Evolutionary conservation across 2,797 vertebrate species (phyloP), one percentile per base, ranked within the genome.

Genomic region (Protonibea diacanthus): DNA sequence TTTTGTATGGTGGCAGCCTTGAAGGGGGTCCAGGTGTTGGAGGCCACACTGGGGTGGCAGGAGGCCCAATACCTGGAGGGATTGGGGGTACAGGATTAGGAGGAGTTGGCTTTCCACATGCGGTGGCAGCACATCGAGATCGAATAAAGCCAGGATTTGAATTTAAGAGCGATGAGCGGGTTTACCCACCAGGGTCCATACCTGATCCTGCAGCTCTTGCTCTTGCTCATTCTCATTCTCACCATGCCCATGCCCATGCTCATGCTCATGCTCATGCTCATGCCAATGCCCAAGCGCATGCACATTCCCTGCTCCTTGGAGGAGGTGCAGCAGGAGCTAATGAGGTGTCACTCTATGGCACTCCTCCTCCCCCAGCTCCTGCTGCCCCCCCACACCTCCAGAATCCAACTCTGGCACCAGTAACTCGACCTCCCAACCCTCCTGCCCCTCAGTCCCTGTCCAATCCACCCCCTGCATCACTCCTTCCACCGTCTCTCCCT

Each of bases 91-190:
- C 4, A 55, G 97, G 94, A 91, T 95, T 95, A 80, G 98, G 92
- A 93, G 98, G 95, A 84, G 71, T 91, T 1, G 95, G 97, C 91
- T 96, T 97, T 92, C 95, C 96, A 53, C 95, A 96, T 67, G 95
- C 94, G 1, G 64, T 95, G 78, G 91, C 94, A 0, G 92, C 96
- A 91, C 90, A 97, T 95, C 96, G 98, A 12, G 98, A 99, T 55
- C 95, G 97, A 51, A 93, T 98, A 80, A 99, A 99, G 86, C 96
- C 95, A 0, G 98, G 98, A 60, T 99, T 97, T 80, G 98, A 99
- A 93, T 97, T 99, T 87, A 99, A 99, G 93, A 97, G 97, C 3
- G 97, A 98, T 76, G 95, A 96, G 47, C 93, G 95, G 29, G 77
- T 93, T 71, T 98, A 98, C 82, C 88, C 96, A 76, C 96, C 96